These are phyloP conservation scores for Pitta sordida DNA, from an alignment of 2,113 vertebrate species.

Conservation along the genomic window DNA sequence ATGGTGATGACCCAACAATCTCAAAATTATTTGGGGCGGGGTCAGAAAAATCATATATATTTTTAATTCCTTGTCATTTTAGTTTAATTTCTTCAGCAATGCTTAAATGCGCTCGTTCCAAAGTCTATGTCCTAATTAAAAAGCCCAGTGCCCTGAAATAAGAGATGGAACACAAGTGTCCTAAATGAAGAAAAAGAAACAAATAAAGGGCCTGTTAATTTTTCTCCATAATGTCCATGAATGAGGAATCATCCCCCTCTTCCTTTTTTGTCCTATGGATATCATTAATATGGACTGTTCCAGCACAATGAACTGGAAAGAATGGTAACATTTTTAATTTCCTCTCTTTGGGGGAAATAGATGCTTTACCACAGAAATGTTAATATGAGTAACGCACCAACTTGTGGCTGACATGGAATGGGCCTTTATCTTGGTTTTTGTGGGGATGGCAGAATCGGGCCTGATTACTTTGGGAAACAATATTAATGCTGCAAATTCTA, in stretches of 20 bases:
- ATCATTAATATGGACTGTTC: conserved; percentile 52
- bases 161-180: background rate
- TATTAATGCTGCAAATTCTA: background rate
- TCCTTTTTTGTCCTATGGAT: conserved; percentile 35
- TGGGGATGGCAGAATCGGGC: background rate
- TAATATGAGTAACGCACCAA: background rate
- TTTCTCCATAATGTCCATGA: background rate
- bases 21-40: background rate
- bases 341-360: conserved; percentile 44
- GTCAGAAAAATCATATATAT: background rate
- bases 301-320: conserved; percentile 63
- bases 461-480: background rate
- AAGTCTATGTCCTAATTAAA: conserved; percentile 33
- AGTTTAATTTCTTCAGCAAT: background rate
- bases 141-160: conserved; percentile 14
- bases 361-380: conserved; percentile 20
- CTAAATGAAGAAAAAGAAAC: conserved; percentile 46
- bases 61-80: background rate
- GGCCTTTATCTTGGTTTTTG: conserved; percentile 14
- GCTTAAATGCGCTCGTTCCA: background rate
- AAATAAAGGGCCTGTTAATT: background rate
- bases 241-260: background rate
- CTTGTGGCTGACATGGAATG: background rate
- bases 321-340: conserved; percentile 65
- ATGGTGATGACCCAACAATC: background rate